Base-by-base conservation (phyloP, 2,888 invertebrate genomes). In the Celastrina argiolus region DNA sequence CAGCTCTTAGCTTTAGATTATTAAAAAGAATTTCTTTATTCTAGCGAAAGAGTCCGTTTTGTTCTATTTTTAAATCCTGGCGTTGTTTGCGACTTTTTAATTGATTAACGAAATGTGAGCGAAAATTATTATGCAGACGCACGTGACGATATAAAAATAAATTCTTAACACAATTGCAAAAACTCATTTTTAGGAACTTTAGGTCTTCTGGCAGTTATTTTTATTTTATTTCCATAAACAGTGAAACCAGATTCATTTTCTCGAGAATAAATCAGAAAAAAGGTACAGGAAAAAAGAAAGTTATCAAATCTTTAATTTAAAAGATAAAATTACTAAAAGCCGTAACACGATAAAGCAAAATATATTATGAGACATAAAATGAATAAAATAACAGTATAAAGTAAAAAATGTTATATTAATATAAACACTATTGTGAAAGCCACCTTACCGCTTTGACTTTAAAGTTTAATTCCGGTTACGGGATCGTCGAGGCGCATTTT, bases 21-120 rank as follows among this genome's bases (percentile, higher is more conserved):
- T 66, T 59, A 66, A 66, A 61, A 66, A 59, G 45, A 45, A 59
- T 66, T 42, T 66, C 59, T 66, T 66, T 66, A 66, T 59, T 58
- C 42, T 22, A 42, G 34, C 31, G 42, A 45, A n/a, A 36, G 14
- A 51, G 12, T 39, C 22, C 31, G 58, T 58, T 58, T 58, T 58
- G 16, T 58, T 58, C 58, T 31, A 31, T 58, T 31, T 58, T 16
- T 8, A 58, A 58, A n/a, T 28, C 2, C 16, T 34, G 16, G 12
- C 16, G 2, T 34, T 12, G 18, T 34, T 59, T 16, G 59, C 7
- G 18, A 18, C n/a, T 8, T 58, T 31, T 34, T 58, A 31, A 59
- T 34, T 31, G 18, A 59, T 59, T 34, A 59, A 34, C 28, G 31
- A 7, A 56, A 42, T 45, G 45, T 36, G 28, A 2, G 31, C 31